Conservation (phyloP, 2,113 vertebrate species). For the Limnothrissa miodon region DNA sequence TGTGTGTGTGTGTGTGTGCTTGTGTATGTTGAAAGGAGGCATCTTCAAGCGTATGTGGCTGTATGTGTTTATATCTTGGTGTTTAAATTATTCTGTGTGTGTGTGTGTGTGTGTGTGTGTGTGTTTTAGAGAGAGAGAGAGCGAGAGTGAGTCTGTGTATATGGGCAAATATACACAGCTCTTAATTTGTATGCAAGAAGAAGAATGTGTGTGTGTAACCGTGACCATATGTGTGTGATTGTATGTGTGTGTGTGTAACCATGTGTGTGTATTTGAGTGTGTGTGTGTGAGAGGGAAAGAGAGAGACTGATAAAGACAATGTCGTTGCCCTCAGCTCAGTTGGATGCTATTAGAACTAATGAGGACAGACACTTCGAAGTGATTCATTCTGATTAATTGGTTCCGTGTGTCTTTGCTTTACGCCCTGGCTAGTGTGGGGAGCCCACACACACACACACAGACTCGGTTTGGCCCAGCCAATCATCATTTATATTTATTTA, state of each 20-base stretch:
- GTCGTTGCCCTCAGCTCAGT: slow-evolving; percentile 16
- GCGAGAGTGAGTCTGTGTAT: slow-evolving; percentile 11
- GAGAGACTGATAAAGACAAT: background rate
- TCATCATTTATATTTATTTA: too few species aligned
- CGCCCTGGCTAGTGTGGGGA: background rate
- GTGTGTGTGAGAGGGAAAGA: too few species aligned
- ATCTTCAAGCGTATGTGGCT: background rate
- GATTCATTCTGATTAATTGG: slow-evolving; percentile 3
- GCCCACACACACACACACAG: background rate
- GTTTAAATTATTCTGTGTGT: background rate
- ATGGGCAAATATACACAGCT: too few species aligned
- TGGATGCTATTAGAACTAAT: slow-evolving; percentile 36
- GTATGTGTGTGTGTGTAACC: too few species aligned
- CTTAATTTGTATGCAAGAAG: too few species aligned
- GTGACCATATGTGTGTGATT: background rate
- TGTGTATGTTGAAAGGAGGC: background rate
- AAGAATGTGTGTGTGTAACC: background rate
- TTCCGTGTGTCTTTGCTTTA: background rate
- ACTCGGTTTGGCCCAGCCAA: background rate
- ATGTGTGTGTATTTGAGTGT: too few species aligned
- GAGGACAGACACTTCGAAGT: background rate
- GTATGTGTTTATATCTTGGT: background rate
- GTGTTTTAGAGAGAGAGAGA: background rate
- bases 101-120: background rate
- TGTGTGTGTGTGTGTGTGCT: background rate